Conservation (phyloP, 2,797 vertebrate species). For the Microctenopoma steveboyesi region DNA sequence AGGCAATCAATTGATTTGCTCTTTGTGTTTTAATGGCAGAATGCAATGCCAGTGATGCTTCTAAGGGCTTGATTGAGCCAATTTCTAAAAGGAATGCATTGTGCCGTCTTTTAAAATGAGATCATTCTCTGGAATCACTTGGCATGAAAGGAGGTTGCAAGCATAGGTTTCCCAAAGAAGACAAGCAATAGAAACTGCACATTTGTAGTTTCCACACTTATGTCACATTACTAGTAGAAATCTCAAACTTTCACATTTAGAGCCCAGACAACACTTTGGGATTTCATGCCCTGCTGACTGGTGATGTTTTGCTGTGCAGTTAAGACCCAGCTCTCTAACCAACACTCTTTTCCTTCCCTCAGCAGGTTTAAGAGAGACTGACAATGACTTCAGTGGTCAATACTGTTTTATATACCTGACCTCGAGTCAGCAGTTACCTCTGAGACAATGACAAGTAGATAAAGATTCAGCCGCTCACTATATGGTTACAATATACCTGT, state of each 20-base stretch:
- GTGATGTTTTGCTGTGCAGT: conserved; percentile 29
- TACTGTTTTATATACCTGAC: conserved; percentile 48
- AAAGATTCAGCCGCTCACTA: conserved; percentile 20
- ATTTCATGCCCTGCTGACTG: conserved; percentile 49
- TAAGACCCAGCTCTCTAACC: conserved; percentile 19
- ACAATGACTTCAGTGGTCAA: conserved; percentile 59
- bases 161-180: conserved; percentile 25
- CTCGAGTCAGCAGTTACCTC: conserved; percentile 54
- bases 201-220: conserved; percentile 16
- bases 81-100: conserved; percentile 37
- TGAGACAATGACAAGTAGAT: conserved; percentile 19
- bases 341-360: conserved; percentile 22
- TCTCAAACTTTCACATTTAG: conserved; percentile 19
- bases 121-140: conserved; percentile 48
- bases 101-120: conserved; percentile 50
- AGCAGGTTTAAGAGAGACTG: conserved; percentile 58
- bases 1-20: conserved; percentile 60
- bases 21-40: conserved; percentile 48
- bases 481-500: not conserved
- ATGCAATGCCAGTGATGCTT: conserved; percentile 23
- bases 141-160: conserved; percentile 39
- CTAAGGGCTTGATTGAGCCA: conserved; percentile 18
- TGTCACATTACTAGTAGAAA: conserved; percentile 25
- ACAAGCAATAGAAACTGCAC: conserved; percentile 21
- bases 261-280: conserved; percentile 10